Conservation (phyloP, 2,113 vertebrate species). For the Bostrychus sinensis region DNA sequence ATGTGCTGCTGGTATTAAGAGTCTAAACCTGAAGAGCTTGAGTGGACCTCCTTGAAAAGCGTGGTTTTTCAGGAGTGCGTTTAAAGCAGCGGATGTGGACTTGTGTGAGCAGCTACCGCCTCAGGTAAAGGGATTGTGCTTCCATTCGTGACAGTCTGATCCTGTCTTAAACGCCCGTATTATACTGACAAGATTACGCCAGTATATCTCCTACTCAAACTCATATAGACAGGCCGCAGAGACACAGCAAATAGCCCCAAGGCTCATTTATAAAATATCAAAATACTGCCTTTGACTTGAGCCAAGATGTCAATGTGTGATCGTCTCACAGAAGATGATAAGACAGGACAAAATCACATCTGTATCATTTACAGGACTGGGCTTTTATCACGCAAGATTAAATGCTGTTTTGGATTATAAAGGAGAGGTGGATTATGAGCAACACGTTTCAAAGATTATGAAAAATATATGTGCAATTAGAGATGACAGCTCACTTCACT, state of each 20-base stretch:
- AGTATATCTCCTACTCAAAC: constrained; percentile 35
- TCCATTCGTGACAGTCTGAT: constrained; percentile 73
- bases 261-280: constrained; percentile 62
- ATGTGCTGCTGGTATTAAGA: constrained; percentile 48
- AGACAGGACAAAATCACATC: constrained; percentile 43
- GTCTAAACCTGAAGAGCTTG: constrained; percentile 64
- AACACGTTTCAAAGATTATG: not conserved
- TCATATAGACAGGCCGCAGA: constrained; percentile 42
- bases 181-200: constrained; percentile 72
- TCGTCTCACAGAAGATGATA: constrained; percentile 50
- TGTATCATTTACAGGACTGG: constrained; percentile 37
- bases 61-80: constrained; percentile 65
- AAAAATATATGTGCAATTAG: not conserved
- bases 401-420: constrained; percentile 36
- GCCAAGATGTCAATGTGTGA: constrained; percentile 48
- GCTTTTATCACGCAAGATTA: constrained; percentile 41
- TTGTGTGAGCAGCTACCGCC: constrained; percentile 54
- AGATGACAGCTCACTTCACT: not conserved
- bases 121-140: constrained; percentile 75
- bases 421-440: constrained; percentile 18
- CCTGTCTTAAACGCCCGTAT: constrained; percentile 71
- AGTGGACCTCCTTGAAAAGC: constrained; percentile 70
- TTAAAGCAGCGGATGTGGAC: constrained; percentile 58
- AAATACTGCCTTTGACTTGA: constrained; percentile 63
- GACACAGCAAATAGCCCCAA: constrained; percentile 46